Evolutionary conservation across 2,113 vertebrate species (phyloP), one percentile per base, ranked within the genome.

Genomic region (Albula goreensis): DNA sequence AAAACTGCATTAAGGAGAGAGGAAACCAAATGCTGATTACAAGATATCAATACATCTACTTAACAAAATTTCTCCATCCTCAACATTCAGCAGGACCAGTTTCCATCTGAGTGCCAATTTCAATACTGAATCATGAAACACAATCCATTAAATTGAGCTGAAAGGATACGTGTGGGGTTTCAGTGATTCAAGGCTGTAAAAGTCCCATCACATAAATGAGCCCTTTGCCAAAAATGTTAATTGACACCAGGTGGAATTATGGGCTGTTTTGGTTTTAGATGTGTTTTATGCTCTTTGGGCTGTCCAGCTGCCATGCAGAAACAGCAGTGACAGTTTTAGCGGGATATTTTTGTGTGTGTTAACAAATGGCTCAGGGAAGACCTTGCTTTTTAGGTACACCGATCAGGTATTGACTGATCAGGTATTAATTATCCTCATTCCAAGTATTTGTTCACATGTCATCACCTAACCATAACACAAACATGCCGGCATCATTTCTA

Each of bases 231-330:
- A 93, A 93, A 92, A 93, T 92, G 90, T 90, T 92, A 94, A 95
- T 93, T 93, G 92, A 90, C 92, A 91, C 92, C 94, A 95, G 93
- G 93, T 94, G 94, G 93, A 93, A 93, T 90, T 93, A 92, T 91
- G 90, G 86, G 90, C 91, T 88, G 25, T 91, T 94, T 90, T 87
- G 91, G 90, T 85, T 84, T 88, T 86, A 81, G 89, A 88, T 88
- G 90, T 87, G 92, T 93, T 94, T 93, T 89, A 74, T 89, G 85
- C 90, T 88, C 90, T 84, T 86, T 53, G 83, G 89, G 49, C 82
- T 66, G 25, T 80, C 81, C 88, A 87, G 87, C 31, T 93, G 90
- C 93, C 93, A 94, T 93, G 92, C 93, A 88, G 95, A 15, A 83
- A 82, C 84, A 87, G 85, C 25, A 5, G 83, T n/a, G 7, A 31